These are phyloP conservation scores for Campoplex nolae DNA, from an alignment of 2,888 invertebrate species.

Conservation along the genomic window DNA sequence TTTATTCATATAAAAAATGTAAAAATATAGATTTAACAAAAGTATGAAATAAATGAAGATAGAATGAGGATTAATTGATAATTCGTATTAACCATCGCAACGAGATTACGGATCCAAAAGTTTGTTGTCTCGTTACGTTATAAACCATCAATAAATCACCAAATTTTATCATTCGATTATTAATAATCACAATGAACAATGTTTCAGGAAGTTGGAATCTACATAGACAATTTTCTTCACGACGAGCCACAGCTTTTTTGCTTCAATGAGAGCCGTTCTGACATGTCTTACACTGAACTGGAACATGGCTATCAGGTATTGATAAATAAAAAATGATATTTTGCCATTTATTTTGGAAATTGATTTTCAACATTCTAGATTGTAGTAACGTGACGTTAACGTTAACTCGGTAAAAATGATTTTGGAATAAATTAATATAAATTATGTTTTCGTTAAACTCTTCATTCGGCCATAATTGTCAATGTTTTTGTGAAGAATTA, in stretches of 20 bases:
- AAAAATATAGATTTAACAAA: neutral
- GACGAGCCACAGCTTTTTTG: constrained; percentile 58
- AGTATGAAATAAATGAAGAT: neutral
- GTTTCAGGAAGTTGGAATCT: constrained; percentile 5
- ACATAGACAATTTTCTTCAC: constrained; percentile 46
- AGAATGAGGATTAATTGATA: neutral
- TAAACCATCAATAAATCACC: too few species aligned
- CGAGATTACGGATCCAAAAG: neutral
- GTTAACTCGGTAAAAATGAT: neutral
- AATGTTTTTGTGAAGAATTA: neutral
- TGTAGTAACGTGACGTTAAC: neutral
- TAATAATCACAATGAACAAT: neutral
- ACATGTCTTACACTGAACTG: constrained; percentile 96
- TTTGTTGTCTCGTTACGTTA: neutral
- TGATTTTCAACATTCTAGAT: neutral
- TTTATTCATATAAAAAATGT: neutral
- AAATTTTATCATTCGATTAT: neutral
- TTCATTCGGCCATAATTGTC: neutral
- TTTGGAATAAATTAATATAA: neutral
- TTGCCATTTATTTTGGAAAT: neutral
- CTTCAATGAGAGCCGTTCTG: constrained; percentile 81
- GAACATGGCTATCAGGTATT: constrained; percentile 96
- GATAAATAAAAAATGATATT: constrained; percentile 77
- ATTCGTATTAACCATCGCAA: neutral
- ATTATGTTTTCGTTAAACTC: neutral